Base-by-base conservation (phyloP, 2,888 invertebrate genomes). In the Drosophila atripex region DNA sequence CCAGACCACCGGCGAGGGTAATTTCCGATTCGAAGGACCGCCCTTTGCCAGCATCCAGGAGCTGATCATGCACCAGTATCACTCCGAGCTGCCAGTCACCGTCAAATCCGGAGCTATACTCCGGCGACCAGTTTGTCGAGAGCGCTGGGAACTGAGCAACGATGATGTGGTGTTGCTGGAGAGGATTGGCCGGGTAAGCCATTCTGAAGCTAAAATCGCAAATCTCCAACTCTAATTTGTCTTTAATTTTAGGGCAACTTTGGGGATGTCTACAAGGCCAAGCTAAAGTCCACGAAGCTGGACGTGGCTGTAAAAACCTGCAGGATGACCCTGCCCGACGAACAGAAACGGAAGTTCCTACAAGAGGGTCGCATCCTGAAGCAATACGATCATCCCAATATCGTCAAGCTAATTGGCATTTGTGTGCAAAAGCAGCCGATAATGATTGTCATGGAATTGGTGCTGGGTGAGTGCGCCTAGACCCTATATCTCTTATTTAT, bases 391-490 rank as follows among this genome's bases (percentile, higher is more conserved):
- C 99, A 99, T 92, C 97, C 97, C 0, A 99, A 99, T 92, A 97
- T 99, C 75, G 99, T 99, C 38, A 95, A 97, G 89, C 94, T 99
- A 39, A 98, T 98, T 80, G 99, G 99, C 28, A 98, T 99, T 83
- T 99, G 98, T 84, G 98, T 98, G 73, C 98, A 98, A 92, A 97
- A 98, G 89, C 98, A 98, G 88, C 99, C 99, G 0, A 98, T 99
- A 63, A 98, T 99, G 98, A 98, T 99, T 88, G 98, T 99, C 32
- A 99, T 99, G 99, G 99, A 99, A 92, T 93, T 98, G 71, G 98
- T 98, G 47, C 95, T 91, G 41, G 91, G 90, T 90, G 51, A 53
- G 96, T 78, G 96, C 1, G 96, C 1, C 0, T 5, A 18, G 7
- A 23, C n/a, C n/a, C 1, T 2, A 23, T 12, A 43, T 14, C n/a